Base-by-base conservation (phyloP, 1,140 invertebrate genomes). In the Drosophila sucinea region DNA sequence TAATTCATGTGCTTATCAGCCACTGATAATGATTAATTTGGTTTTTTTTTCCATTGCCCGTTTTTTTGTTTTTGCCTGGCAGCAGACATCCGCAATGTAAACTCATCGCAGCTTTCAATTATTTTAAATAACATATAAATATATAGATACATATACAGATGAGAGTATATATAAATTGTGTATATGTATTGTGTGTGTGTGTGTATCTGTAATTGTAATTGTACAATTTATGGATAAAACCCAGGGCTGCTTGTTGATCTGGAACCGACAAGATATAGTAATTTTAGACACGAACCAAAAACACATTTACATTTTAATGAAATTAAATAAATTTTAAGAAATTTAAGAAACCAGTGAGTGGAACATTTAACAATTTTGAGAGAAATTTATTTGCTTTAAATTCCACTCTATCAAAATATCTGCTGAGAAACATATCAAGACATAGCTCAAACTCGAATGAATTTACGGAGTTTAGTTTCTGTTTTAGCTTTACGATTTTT, bases 11-110 rank as follows among this genome's bases (percentile, higher is more conserved):
- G 83, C 79, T 86, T 86, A 86, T 86, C 82, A 86, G 60, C 55
- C 83, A 57, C 79, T 73, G 82, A 86, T 86, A 86, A 87, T 87
- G 82, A 86, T 86, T 86, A 87, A 86, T 87, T 87, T 77, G 78
- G 60, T 58, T 67, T 67, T 44, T 69, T 55, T 73, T 78, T 25
- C 3, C 25, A 10, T 8, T 7, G 1, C 10, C 11, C 10, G 10
- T 40, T 40, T 41, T 41, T 47, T 25, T 51, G 6, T 51, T 57
- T 10, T 33, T 33, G 30, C 55, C 51, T 33, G 44, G 17, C 55
- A 17, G 27, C 55, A 23, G 27, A 23, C 55, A 57, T 33, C 55
- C 55, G 55, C 30, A 57, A 35, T 57, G 55, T 33, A 57, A 33
- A 57, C 55, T 57, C 55, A 57, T 57, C 55, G 27, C 55, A 57